Percentiles rank a stretch among this genome's conserved stretches.
Evolutionary conservation across 2,797 vertebrate genomes (phyloP).

Genomic region (Masticophis lateralis): DNA sequence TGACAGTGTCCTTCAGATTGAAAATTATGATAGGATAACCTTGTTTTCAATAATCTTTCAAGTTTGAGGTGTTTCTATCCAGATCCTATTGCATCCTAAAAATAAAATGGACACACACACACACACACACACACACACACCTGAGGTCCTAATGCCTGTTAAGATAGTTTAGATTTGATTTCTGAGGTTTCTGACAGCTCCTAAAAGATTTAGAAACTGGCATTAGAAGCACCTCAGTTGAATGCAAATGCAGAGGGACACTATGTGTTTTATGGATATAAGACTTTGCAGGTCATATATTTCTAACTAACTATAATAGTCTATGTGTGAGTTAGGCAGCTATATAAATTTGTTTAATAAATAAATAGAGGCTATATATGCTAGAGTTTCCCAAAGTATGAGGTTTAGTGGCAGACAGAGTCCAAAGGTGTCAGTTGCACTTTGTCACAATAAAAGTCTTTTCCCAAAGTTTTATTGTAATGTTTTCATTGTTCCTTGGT

Average conservation of each 20-base stretch:
- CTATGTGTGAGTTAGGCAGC: neutral
- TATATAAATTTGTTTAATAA: neutral
- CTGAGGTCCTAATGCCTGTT: slow-evolving; percentile 64
- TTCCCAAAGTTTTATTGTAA: neutral
- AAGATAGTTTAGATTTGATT: slow-evolving; percentile 74
- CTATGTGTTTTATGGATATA: slow-evolving; percentile 34
- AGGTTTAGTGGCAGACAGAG: neutral
- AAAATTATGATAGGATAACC: slow-evolving; percentile 66
- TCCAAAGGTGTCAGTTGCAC: neutral
- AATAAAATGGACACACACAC: slow-evolving; percentile 54
- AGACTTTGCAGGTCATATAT: slow-evolving; percentile 74
- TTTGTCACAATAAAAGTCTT: neutral
- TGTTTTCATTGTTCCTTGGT: neutral
- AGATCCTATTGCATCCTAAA: slow-evolving; percentile 68
- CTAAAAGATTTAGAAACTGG: slow-evolving; percentile 77
- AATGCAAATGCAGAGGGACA: slow-evolving; percentile 34
- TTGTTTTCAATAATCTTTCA: slow-evolving; percentile 66
- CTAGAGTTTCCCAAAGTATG: neutral
- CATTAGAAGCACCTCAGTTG: slow-evolving; percentile 69
- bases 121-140: neutral
- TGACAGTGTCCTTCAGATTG: slow-evolving; percentile 65
- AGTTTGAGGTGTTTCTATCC: slow-evolving; percentile 64
- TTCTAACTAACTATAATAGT: slow-evolving; percentile 39
- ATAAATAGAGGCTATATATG: neutral
- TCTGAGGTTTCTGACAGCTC: slow-evolving; percentile 75